phyloP scores from a whole-genome alignment of 2,797 vertebrate species.

The Calcarius lapponicus region DNA sequence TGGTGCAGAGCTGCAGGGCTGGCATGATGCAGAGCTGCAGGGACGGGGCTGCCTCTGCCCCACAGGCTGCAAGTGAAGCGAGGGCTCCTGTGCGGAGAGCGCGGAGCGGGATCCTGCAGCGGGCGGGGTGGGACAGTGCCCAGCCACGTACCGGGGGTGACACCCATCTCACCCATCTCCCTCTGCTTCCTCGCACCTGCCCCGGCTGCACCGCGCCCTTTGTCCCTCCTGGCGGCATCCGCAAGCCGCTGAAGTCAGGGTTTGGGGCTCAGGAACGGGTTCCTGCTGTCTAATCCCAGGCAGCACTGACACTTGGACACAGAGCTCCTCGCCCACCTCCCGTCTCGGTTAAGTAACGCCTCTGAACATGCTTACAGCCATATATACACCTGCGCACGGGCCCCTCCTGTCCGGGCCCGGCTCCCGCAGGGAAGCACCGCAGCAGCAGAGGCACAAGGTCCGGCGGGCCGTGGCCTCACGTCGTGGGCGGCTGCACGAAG shows the following conservation, averaged over 20 bases:
- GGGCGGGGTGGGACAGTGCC: rapidly evolving
- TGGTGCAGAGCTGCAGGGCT: no score
- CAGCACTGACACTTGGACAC: background rate
- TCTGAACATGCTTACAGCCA: background rate
- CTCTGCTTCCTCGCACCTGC: rapidly evolving
- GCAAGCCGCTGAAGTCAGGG: rapidly evolving
- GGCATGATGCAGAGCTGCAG: no score
- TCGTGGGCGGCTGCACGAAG: constrained; percentile 76
- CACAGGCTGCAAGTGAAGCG: background rate
- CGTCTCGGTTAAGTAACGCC: background rate
- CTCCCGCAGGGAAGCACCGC: background rate
- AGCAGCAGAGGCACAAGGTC: background rate
- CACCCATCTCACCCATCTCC: background rate
- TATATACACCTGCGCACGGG: background rate
- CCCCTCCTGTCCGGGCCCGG: background rate
- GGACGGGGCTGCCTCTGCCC: background rate
- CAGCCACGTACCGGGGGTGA: rapidly evolving
- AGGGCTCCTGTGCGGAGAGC: rapidly evolving
- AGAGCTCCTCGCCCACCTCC: background rate
- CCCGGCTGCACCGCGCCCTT: rapidly evolving
- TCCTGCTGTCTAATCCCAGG: background rate
- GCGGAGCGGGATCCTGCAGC: background rate
- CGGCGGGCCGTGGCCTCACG: constrained; percentile 13
- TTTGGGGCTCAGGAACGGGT: background rate
- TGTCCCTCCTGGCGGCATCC: rapidly evolving